These are phyloP conservation scores for Ameiurus melas DNA, from an alignment of 2,113 vertebrate species.

Conservation along the genomic window DNA sequence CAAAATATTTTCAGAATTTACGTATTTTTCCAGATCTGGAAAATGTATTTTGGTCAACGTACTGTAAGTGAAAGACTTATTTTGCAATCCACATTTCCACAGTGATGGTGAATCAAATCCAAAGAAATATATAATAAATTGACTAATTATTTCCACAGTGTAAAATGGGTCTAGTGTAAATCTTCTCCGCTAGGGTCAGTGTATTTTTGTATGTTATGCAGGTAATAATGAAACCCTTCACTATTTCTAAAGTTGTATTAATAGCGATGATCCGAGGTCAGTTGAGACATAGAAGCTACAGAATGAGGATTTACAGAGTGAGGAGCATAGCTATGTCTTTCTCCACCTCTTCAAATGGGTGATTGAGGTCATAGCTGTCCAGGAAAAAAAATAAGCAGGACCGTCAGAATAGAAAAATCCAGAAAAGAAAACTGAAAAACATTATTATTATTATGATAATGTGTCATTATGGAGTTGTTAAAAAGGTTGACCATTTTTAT, in stretches of 20 bases:
- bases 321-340: slow-evolving; percentile 66
- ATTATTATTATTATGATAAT: background rate
- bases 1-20: background rate
- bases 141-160: background rate
- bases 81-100: background rate
- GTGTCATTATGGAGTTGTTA: background rate
- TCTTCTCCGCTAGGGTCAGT: background rate
- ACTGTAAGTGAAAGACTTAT: background rate
- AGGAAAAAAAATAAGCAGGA: background rate
- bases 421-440: background rate
- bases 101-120: too few relatives aligned
- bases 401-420: background rate
- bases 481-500: background rate
- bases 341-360: slow-evolving; percentile 67
- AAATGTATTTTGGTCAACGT: background rate
- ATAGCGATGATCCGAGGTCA: background rate
- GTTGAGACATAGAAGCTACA: background rate
- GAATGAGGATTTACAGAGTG: slow-evolving; percentile 47
- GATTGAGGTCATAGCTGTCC: slow-evolving; percentile 72
- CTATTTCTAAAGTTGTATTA: background rate
- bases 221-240: background rate
- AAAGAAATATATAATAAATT: too few relatives aligned
- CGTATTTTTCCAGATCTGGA: background rate
- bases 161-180: background rate
- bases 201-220: background rate